Evolutionary conservation across 2,797 vertebrate genomes (phyloP), one percentile per base, ranked within the genome.

Genomic region (Schizopygopsis pylzovi): DNA sequence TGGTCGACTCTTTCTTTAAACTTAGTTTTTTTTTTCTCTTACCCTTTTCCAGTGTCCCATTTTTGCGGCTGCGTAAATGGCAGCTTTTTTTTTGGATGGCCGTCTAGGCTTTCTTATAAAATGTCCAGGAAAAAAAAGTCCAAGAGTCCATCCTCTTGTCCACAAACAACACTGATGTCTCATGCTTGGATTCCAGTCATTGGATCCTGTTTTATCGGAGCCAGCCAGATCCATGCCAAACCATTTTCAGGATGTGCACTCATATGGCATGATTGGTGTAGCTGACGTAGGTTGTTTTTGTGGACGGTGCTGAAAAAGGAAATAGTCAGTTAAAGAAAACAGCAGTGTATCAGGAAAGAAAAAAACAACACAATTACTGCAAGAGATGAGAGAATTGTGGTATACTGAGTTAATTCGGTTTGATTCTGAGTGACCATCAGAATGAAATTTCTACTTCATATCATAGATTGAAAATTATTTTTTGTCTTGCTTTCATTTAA

Each of bases 201-300:
- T 81, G 83, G 73, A 79, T 68, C 65, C 25, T 33, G 41, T 80
- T 71, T 22, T 52, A 6, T 37, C 11, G 4, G 15, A 59, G 52
- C 63, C 20, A 59, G 41, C 67, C 52, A n/a, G 76, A n/a, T 80
- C 65, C 49, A 70, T 86, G 56, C 73, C 18, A 75, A 76, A 84
- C 41, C 88, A 83, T 39, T 88, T 8, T 79, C 20, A 25, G 67
- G 77, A 65, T 4, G 13, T 84, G 87, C 88, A 72, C 87, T 99
- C 95, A 99, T 92, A 97, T 97, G 92, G 96, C 95, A 88, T 99
- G 98, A 94, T 99, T 99, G 91, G 96, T 98, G 93, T 99, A 99
- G 95, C 96, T 99, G 94, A 99, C 97, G 87, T 98, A 99, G 84
- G 97, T 98, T 52, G 96, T 98, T 95, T 98, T 99, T 77, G 88